phyloP scores from a whole-genome alignment of 2,113 vertebrate species.

The Gambusia affinis region DNA sequence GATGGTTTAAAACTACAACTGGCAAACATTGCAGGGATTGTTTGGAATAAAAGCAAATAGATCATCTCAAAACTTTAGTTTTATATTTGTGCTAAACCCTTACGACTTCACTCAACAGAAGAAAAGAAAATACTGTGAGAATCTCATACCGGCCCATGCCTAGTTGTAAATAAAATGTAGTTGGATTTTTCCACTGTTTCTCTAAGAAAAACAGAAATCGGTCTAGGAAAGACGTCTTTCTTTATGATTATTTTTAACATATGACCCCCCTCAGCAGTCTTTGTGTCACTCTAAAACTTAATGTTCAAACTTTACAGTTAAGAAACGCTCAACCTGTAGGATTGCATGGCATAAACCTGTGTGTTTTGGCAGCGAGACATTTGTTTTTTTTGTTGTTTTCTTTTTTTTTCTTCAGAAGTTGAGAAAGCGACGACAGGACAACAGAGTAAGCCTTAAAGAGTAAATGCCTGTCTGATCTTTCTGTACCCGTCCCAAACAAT shows the following conservation, averaged over 20 bases:
- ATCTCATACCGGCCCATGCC: neutral
- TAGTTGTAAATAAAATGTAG: constrained; percentile 19
- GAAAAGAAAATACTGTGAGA: neutral
- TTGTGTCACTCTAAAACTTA: constrained; percentile 23
- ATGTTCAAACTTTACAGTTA: constrained; percentile 21
- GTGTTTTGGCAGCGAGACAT: constrained; percentile 32
- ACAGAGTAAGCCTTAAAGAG: constrained; percentile 61
- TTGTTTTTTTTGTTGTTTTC: neutral
- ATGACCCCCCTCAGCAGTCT: constrained; percentile 7
- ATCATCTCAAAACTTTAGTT: neutral
- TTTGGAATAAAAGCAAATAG: neutral
- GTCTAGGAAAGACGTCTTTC: neutral
- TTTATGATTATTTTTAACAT: constrained; percentile 6
- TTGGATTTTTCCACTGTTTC: constrained; percentile 8
- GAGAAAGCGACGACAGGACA: constrained; percentile 31
- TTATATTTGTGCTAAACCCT: neutral
- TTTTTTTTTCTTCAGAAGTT: neutral
- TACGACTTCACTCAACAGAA: neutral
- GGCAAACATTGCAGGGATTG: neutral
- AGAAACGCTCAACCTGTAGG: constrained; percentile 13
- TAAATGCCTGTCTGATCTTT: constrained; percentile 55
- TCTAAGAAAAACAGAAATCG: constrained; percentile 5
- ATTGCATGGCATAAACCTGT: constrained; percentile 64
- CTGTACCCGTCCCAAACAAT: constrained; percentile 52
- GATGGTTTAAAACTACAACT: neutral